Conservation (phyloP, 2,888 invertebrate genomes). For the Pristionchus maxplancki region DNA sequence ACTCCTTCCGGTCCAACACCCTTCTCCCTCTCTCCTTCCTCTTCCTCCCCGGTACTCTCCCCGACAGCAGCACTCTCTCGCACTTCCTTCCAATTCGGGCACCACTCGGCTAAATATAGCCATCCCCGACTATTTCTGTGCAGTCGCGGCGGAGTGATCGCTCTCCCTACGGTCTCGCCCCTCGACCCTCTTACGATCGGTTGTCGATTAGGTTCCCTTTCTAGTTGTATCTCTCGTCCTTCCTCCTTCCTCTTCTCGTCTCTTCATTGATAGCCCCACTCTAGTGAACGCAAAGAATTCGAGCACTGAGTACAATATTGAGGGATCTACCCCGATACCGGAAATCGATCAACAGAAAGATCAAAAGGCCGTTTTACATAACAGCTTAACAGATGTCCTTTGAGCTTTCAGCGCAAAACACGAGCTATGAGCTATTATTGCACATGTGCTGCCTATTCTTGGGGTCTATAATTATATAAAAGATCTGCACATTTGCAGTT, state of each 20-base stretch:
- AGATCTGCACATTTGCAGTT: background rate
- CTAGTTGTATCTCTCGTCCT: conserved; percentile 14
- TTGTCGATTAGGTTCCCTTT: conserved; percentile 36
- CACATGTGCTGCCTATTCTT: background rate
- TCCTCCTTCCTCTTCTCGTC: background rate
- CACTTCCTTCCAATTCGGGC: background rate
- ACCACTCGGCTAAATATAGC: conserved; percentile 10
- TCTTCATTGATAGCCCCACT: background rate
- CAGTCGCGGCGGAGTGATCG: background rate
- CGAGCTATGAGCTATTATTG: background rate
- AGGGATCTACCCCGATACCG: background rate
- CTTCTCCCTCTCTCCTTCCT: conserved; percentile 1
- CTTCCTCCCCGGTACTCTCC: conserved; percentile 21
- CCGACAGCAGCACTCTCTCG: conserved; percentile 17
- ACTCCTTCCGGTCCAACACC: conserved; percentile 24
- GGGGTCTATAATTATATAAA: background rate
- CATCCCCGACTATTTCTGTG: background rate
- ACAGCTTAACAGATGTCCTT: background rate
- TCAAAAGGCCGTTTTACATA: background rate
- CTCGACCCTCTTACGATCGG: conserved; percentile 29
- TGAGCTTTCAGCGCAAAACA: background rate
- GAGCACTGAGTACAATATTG: background rate
- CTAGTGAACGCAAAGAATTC: conserved; percentile 19
- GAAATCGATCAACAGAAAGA: background rate
- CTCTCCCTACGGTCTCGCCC: background rate